A percentile compares a stretch with the other conserved stretches of the same genome.
Evolutionary conservation across 2,113 vertebrate genomes (phyloP).

Genomic region (Tricholaema leucomelas): DNA sequence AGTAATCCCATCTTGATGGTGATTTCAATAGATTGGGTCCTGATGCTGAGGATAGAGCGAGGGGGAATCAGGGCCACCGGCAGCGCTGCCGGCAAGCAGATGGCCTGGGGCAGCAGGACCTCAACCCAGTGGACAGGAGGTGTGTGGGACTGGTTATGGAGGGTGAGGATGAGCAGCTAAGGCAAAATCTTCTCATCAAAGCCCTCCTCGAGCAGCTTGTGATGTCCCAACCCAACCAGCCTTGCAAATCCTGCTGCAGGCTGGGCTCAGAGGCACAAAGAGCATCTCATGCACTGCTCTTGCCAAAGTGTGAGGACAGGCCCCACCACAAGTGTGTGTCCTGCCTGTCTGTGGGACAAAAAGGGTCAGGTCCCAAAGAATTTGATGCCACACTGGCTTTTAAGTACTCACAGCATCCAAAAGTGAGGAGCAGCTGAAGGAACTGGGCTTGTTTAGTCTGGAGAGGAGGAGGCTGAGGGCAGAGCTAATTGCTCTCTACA

Average conservation of each 20-base stretch:
- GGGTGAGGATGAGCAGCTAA: not conserved
- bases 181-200: not conserved
- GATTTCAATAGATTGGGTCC: not conserved
- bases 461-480: too few relatives aligned
- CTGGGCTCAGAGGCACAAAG: not conserved
- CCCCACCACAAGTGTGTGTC: too few relatives aligned
- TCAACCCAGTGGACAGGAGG: rapidly evolving
- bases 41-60: not conserved
- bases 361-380: not conserved
- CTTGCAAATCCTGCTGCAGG: not conserved
- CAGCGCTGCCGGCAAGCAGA: not conserved
- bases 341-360: not conserved
- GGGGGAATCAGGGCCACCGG: not conserved
- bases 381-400: not conserved
- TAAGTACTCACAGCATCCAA: not conserved
- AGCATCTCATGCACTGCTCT: rapidly evolving
- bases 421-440: not conserved
- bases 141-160: not conserved
- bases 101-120: rapidly evolving
- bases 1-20: not conserved
- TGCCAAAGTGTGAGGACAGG: rapidly evolving
- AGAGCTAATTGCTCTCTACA: too few relatives aligned
- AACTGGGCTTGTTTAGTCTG: too few relatives aligned
- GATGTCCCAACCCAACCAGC: rapidly evolving
- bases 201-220: not conserved